Percentiles rank a stretch among this genome's conserved stretches.
These are phyloP conservation scores for Limnephilus marmoratus DNA, from an alignment of 2,888 invertebrate genomes.

Conservation along the genomic window DNA sequence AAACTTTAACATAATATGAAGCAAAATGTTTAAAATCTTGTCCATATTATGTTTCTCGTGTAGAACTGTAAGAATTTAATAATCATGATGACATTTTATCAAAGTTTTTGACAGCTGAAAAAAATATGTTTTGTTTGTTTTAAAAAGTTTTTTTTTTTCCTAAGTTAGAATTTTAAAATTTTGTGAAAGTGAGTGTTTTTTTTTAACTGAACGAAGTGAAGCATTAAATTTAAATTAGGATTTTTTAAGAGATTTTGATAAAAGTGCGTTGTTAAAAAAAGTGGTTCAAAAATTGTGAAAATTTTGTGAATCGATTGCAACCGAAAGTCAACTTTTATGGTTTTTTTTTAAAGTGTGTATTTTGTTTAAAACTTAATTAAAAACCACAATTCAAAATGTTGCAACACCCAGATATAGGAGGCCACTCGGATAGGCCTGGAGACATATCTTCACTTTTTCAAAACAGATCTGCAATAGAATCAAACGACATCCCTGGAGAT, in stretches of 20 bases:
- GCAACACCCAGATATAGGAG: conserved; percentile 48
- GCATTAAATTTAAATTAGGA: background rate
- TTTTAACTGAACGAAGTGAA: background rate
- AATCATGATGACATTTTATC: background rate
- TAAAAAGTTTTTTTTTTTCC: too few species aligned
- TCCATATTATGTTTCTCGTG: background rate
- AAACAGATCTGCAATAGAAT: conserved; percentile 44
- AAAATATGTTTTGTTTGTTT: background rate
- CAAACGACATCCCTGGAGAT: conserved; percentile 52
- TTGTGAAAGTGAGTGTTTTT: background rate
- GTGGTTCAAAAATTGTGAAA: background rate
- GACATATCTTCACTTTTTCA: conserved; percentile 32
- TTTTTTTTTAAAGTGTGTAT: background rate
- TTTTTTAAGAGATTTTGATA: background rate
- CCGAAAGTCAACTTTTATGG: background rate
- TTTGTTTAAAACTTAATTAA: background rate
- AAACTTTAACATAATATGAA: background rate
- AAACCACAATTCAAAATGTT: conserved; percentile 29
- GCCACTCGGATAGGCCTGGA: conserved; percentile 19
- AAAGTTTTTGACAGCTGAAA: background rate
- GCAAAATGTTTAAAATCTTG: background rate
- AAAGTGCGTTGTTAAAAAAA: background rate
- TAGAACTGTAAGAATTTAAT: background rate
- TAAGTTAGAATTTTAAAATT: background rate
- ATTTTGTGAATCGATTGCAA: background rate